Base-by-base conservation (phyloP, 1,140 invertebrate genomes). In the Leptinotarsa texana region DNA sequence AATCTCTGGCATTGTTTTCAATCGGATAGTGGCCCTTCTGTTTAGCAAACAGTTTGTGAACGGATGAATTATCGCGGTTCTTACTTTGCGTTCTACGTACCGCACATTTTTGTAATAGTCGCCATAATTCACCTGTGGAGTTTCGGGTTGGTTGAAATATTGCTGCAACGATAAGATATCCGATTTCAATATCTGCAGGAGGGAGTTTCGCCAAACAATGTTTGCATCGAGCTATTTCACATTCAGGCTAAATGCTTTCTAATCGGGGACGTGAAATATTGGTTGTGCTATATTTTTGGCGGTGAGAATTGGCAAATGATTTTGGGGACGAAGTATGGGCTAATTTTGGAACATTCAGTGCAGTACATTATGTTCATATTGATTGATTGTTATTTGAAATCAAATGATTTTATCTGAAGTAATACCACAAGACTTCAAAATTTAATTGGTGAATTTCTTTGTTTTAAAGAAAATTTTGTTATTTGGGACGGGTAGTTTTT, bases 211-310 rank as follows among this genome's bases (percentile, higher is more conserved):
- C n/a, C n/a, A 5, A 68, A 68, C 66, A 68, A 68, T 68, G 66
- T 68, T n/a, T 68, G 66, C 24, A 68, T 68, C 15, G 24, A 68
- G 42, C 13, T 68, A 42, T 68, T 24, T n/a, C 66, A 18, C n/a
- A n/a, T 68, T 47, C 24, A 47, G 33, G 24, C 66, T 68, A 68
- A 68, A 68, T 68, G 66, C 66, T 68, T 47, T 68, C n/a, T 68
- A 68, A 68, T 68, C 66, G 66, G n/a, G 2, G 24, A 68, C 42
- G n/a, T 42, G 42, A 68, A 42, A 68, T 68, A 68, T 47, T 49
- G 66, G 4, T n/a, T n/a, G 51, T n/a, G 51, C n/a, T 17, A 57
- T 18, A 17, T n/a, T 57, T 57, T 57, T 13, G 51, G n/a, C 3
- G 8, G 33, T 42, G 33, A 0, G 33, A 42, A 42, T 42, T 42